These are phyloP conservation scores for Hemistola chrysoprasaria DNA, from an alignment of 2,888 invertebrate genomes.

Conservation along the genomic window DNA sequence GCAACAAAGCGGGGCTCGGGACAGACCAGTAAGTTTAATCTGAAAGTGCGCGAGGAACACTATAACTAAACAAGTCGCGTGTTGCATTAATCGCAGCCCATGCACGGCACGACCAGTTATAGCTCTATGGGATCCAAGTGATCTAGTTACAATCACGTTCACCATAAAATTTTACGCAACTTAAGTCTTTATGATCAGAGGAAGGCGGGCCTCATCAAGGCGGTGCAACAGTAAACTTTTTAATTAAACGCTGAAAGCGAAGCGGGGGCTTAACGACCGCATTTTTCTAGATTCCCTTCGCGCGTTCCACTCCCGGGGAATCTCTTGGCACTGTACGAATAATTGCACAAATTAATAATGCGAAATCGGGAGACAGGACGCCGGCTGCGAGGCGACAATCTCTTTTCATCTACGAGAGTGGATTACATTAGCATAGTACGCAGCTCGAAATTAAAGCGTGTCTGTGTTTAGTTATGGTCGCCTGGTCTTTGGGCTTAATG, in stretches of 20 bases:
- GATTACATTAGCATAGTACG: conserved; percentile 52
- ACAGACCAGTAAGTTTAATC: conserved; percentile 31
- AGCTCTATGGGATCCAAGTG: conserved; percentile 2
- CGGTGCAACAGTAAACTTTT: conserved; percentile 68
- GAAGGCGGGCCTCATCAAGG: conserved; percentile 42
- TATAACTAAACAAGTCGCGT: conserved; percentile 37
- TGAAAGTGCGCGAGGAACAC: conserved; percentile 42
- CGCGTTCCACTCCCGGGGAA: conserved; percentile 61
- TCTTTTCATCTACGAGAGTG: conserved; percentile 51
- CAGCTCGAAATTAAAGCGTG: conserved; percentile 37
- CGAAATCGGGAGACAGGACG: conserved; percentile 51
- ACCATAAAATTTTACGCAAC: conserved; percentile 14
- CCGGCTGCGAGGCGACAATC: conserved; percentile 33
- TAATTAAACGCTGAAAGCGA: conserved; percentile 66
- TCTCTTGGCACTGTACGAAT: conserved; percentile 63
- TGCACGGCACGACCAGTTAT: conserved; percentile 30
- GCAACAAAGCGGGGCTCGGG: conserved; percentile 32
- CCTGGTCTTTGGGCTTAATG: conserved; percentile 28
- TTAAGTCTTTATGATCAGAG: conserved; percentile 43
- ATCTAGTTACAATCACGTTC: neutral
- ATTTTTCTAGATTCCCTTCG: conserved; percentile 71
- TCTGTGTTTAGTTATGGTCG: conserved; percentile 20
- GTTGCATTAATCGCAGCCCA: conserved; percentile 36
- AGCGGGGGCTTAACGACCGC: conserved; percentile 66
- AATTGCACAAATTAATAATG: conserved; percentile 73